phyloP scores from a whole-genome alignment of 2,888 invertebrate genomes.

The Eubasilissa splendida region DNA sequence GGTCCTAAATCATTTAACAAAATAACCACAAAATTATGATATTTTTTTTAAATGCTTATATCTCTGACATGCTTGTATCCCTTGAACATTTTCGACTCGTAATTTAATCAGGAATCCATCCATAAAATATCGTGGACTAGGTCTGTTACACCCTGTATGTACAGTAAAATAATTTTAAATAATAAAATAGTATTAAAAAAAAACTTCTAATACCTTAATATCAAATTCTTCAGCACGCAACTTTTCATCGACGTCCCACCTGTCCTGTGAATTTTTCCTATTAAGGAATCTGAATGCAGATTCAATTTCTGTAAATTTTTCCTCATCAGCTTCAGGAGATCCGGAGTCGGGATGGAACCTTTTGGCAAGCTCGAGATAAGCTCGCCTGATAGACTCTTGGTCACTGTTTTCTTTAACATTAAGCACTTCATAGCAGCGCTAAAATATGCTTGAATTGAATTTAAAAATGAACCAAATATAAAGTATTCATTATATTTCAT shows the following conservation, averaged over 20 bases:
- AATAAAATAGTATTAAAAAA: too few species aligned
- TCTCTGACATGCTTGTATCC: too few species aligned
- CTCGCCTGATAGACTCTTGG: constrained; percentile 80
- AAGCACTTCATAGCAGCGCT: constrained; percentile 81
- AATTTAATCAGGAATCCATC: too few species aligned
- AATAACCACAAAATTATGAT: too few species aligned
- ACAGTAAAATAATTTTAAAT: too few species aligned
- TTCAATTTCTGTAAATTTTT: constrained; percentile 84
- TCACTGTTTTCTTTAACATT: constrained; percentile 79
- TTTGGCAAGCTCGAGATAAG: constrained; percentile 85
- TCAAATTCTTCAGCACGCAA: constrained; percentile 74
- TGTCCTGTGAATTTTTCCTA: constrained; percentile 77
- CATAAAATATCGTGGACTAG: too few species aligned
- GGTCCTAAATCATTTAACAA: too few species aligned
- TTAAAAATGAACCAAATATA: too few species aligned
- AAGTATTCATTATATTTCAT: too few species aligned
- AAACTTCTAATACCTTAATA: constrained; percentile 70
- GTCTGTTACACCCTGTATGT: too few species aligned
- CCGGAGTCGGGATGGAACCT: constrained; percentile 90
- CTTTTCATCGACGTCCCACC: constrained; percentile 70
- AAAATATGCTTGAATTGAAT: constrained; percentile 57
- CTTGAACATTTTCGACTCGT: too few species aligned
- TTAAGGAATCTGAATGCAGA: constrained; percentile 82
- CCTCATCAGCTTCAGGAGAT: constrained; percentile 78
- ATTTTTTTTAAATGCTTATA: too few species aligned